Evolutionary conservation across 1,140 invertebrate species (phyloP), one percentile per base, ranked within the genome.

Genomic region (Drosophila nannoptera): DNA sequence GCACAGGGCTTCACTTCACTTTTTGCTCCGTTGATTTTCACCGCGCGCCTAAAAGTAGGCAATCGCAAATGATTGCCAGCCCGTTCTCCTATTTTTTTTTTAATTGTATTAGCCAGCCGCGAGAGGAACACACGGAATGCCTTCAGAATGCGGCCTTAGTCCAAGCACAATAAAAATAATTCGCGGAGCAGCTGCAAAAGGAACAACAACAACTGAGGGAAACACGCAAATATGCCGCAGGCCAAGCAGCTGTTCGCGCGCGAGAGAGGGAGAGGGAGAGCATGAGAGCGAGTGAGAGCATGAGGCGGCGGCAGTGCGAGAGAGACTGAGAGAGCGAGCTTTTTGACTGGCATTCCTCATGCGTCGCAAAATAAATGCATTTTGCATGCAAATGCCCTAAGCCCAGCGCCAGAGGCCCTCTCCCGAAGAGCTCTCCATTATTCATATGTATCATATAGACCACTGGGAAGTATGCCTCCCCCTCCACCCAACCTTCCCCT

Each of bases 191-290:
- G 56, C 40, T 53, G 66, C 22, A 50, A 48, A 42, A 61, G 49
- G 16, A 43, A 36, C 48, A 66, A 7, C 55, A 60, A 38, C 22
- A 49, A 6, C 22, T 3, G 40, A 61, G 31, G 8, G 29, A 65
- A 65, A 66, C 32, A 33, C 66, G 71, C 58, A 77, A 77, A 69
- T 64, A 62, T 52, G 63, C 63, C 58, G 61, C 59, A 69, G 49
- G 64, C 56, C 54, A 55, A 80, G 69, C 77, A 80, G 77, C 77
- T 80, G 77, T 42, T 61, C 45, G 43, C 48, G 60, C 61, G 61
- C 69, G 70, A 38, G 12, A 38, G 11, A 36, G 58, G 40, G 48
- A 31, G 33, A 59, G 50, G 49, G 55, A 49, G 46, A 61, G n/a
- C n/a, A n/a, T n/a, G 54, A 49, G 66, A 36, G 43, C 38, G 56